phyloP scores from a whole-genome alignment of 1,140 invertebrate species.

The Anoplophora glabripennis region DNA sequence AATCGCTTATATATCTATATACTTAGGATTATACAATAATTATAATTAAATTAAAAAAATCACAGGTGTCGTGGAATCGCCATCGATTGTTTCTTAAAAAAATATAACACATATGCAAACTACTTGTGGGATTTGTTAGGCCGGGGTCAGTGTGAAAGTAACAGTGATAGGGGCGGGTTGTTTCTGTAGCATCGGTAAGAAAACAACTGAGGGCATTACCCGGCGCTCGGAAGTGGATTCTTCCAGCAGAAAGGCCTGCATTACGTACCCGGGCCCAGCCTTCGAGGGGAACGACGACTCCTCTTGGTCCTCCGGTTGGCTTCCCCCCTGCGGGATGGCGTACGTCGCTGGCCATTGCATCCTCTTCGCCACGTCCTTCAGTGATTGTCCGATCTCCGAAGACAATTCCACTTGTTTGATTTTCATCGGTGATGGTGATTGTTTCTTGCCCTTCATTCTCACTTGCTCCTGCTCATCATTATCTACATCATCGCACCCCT shows the following conservation, averaged over 20 bases:
- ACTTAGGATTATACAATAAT: constrained; percentile 46
- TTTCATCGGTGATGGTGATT: constrained; percentile 36
- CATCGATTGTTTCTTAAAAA: constrained; percentile 46
- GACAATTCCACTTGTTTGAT: constrained; percentile 47
- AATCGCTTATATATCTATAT: constrained; percentile 47
- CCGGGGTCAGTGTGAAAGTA: constrained; percentile 88
- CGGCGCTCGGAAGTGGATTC: constrained; percentile 51
- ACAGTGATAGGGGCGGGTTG: constrained; percentile 77
- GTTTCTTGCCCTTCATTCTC: constrained; percentile 47
- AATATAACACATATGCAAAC: constrained; percentile 43
- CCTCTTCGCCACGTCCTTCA: constrained; percentile 56
- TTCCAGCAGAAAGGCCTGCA: constrained; percentile 84
- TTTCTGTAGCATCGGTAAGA: constrained; percentile 84
- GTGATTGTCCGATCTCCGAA: constrained; percentile 52
- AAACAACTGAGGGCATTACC: constrained; percentile 85
- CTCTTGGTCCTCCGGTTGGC: constrained; percentile 14
- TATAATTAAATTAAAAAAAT: constrained; percentile 49
- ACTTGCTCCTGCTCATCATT: constrained; percentile 45
- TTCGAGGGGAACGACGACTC: constrained; percentile 26
- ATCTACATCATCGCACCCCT: constrained; percentile 42
- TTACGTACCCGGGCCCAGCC: constrained; percentile 48
- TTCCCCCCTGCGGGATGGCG: constrained; percentile 52
- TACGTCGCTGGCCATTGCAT: constrained; percentile 59
- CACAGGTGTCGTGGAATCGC: constrained; percentile 51
- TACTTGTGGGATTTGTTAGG: constrained; percentile 55